Percentiles rank a stretch among this genome's conserved stretches.
These are phyloP conservation scores for Alectoris magna DNA, from an alignment of 2,797 vertebrate genomes.

Conservation along the genomic window DNA sequence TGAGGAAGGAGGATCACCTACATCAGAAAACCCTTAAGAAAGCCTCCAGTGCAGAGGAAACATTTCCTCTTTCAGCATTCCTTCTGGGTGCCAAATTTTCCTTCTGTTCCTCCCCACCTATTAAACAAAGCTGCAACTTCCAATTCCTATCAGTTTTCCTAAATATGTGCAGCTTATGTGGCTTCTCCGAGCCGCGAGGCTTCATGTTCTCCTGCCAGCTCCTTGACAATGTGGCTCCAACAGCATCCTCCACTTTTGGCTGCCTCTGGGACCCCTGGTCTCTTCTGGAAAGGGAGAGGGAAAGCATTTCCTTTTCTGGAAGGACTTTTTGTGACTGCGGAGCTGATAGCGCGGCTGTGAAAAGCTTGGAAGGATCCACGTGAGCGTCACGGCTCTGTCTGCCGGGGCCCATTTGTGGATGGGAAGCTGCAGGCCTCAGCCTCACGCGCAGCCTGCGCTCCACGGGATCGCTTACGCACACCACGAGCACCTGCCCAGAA, in stretches of 20 bases:
- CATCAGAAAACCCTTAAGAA: neutral
- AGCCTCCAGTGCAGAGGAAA: slow-evolving; percentile 58
- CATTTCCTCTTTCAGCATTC: slow-evolving; percentile 69
- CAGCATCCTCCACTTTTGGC: slow-evolving; percentile 72
- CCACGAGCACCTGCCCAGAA: neutral
- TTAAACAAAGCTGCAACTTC: slow-evolving; percentile 74
- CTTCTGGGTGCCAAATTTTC: slow-evolving; percentile 72
- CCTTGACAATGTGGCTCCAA: slow-evolving; percentile 70
- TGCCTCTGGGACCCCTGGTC: slow-evolving; percentile 67
- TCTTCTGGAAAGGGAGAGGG: slow-evolving; percentile 63
- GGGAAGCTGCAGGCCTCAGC: neutral
- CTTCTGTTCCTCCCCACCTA: slow-evolving; percentile 72
- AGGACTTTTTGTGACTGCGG: slow-evolving; percentile 49
- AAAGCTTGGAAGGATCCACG: slow-evolving; percentile 52
- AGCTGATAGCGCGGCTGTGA: slow-evolving; percentile 28
- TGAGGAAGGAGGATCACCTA: slow-evolving; percentile 45
- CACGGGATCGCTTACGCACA: accelerated
- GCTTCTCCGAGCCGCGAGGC: slow-evolving; percentile 61
- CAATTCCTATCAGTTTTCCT: slow-evolving; percentile 73
- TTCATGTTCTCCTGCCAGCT: slow-evolving; percentile 68
- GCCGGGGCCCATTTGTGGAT: neutral
- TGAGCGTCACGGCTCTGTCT: neutral
- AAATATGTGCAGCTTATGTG: slow-evolving; percentile 74
- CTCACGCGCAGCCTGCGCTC: neutral
- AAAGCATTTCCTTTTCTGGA: slow-evolving; percentile 65